A percentile compares a stretch with the other conserved stretches of the same genome.
Conservation (phyloP, 2,888 invertebrate genomes). For the Subacronicta megacephala region DNA sequence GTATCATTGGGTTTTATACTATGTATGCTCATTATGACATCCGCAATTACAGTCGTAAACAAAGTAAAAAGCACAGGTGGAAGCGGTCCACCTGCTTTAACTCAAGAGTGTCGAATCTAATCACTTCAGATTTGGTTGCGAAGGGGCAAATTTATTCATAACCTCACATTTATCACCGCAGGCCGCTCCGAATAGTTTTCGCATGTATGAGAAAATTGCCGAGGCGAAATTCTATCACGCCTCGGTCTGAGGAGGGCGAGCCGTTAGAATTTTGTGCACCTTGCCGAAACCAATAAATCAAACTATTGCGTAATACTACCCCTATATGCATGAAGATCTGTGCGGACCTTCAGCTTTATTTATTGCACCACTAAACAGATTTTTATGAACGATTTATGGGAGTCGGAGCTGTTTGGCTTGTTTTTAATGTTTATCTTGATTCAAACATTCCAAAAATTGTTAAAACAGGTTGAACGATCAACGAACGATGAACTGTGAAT, state of each 20-base stretch:
- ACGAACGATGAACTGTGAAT: conserved; percentile 12
- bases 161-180: conserved; percentile 85
- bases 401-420: conserved; percentile 58
- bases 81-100: conserved; percentile 71
- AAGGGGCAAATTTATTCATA: conserved; percentile 86
- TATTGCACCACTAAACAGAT: conserved; percentile 83
- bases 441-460: conserved; percentile 52
- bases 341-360: conserved; percentile 79
- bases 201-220: conserved; percentile 83
- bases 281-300: conserved; percentile 88
- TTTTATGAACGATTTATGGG: conserved; percentile 79
- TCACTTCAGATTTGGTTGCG: conserved; percentile 81
- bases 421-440: conserved; percentile 63
- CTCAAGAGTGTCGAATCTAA: conserved; percentile 79
- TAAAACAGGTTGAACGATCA: conserved; percentile 50
- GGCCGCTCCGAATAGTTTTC: conserved; percentile 81
- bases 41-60: conserved; percentile 46
- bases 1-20: conserved; percentile 35
- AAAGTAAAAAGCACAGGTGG: conserved; percentile 61
- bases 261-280: conserved; percentile 85
- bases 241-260: conserved; percentile 70
- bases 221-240: conserved; percentile 83
- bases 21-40: conserved; percentile 32
- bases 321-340: conserved; percentile 84
- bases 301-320: conserved; percentile 86